Evolutionary conservation across 2,888 invertebrate species (phyloP), one percentile per base, ranked within the genome.

Genomic region (Agrilus mali): DNA sequence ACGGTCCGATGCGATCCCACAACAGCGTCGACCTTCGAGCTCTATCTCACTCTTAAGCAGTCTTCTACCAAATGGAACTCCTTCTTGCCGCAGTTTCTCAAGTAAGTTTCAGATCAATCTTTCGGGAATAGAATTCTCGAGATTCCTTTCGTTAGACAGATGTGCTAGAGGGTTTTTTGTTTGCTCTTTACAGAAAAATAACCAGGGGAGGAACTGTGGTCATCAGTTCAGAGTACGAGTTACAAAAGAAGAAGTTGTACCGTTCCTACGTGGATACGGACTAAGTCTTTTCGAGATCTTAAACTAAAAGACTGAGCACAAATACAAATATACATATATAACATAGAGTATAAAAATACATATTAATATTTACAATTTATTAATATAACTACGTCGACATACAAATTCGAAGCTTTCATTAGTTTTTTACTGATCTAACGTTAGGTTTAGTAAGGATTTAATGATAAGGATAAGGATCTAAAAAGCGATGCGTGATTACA

Each of bases 181-280:
- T 47, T 42, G 54, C 50, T 51, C 54, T 53, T 60, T 63, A 47
- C 73, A 87, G 87, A 76, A 88, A 87, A 67, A 73, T 88, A 58
- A 82, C 86, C 55, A 78, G 85, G 67, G 81, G 86, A 70, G 83
- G 84, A 66, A 86, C 87, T 55, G 82, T 90, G 61, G 80, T 89
- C 69, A 86, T 92, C 66, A 86, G 87, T 71, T 82, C 83, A 58
- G 84, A 83, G 64, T 92, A 86, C 73, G 81, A 81, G 64, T 73
- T 92, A 70, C 84, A 82, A 64, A 92, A 90, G 74, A 87, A 87
- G 70, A 90, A 90, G 71, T 72, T 92, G 55, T 92, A 89, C 75
- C 75, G 87, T 60, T 53, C 52, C 32, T 52, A 49, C 39, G 43
- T 48, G 33, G 27, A 27, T 4, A 27, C 27, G 27, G 52, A 53